Evolutionary conservation across 2,797 vertebrate species (phyloP), one percentile per base, ranked within the genome.

Genomic region (Bradypodion ventrale): DNA sequence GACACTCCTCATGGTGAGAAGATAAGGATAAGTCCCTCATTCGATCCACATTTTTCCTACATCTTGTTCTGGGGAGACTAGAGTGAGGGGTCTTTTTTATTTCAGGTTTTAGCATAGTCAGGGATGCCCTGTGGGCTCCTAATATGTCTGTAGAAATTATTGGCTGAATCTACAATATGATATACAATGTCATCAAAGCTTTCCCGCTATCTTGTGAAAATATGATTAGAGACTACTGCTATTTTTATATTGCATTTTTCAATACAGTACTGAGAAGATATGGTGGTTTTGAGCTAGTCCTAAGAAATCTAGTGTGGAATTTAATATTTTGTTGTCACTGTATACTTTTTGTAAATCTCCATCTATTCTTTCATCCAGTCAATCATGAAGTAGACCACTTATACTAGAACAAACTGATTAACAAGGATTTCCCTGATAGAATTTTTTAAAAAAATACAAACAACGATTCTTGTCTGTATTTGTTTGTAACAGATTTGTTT

Each of bases 1-100:
- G 74, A 68, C 29, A 76, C 68, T 90, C 78, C 84, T 21, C 77
- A 62, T 23, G 59, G 82, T 87, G 75, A 82, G 1, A 23, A 56
- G 10, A 52, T 42, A 32, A 92, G 77, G 79, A n/a, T 35, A 78
- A 80, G 25, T 83, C 87, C 89, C 79, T 81, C 69, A 46, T 65
- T 52, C 69, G 9, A 90, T 74, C 78, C 44, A 72, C 66, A 15
- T 56, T 65, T 88, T 59, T 56, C 73, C 87, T 87, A 76, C 81
- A 37, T 88, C 83, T 37, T 25, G 75, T 29, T 90, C 87, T 10
- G n/a, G 85, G 65, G 27, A 88, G 77, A 77, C 62, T 27, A 4
- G 16, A 10, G 15, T 46, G 23, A 16, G 16, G 29, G n/a, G n/a
- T n/a, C n/a, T n/a, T 7, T 59, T 69, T 81, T 37, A 78, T 66